These are phyloP conservation scores for Didymodactylos carnosus DNA, from an alignment of 2,888 invertebrate species.

Conservation along the genomic window DNA sequence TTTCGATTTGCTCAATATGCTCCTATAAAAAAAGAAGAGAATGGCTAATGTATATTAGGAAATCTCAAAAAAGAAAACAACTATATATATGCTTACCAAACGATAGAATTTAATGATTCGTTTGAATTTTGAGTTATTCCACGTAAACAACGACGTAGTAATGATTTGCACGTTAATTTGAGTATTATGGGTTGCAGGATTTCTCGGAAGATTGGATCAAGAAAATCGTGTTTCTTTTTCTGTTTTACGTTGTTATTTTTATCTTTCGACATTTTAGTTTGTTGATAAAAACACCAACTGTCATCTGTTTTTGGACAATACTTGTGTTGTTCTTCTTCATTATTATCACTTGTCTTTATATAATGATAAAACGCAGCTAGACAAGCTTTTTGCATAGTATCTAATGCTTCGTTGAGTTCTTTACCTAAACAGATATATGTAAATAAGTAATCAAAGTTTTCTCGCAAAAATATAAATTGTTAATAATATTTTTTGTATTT, in stretches of 20 bases:
- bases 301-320: neutral
- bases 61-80: neutral
- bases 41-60: neutral
- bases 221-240: neutral
- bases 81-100: neutral
- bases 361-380: no score
- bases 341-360: no score
- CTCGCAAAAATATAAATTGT: neutral
- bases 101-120: neutral
- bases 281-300: neutral
- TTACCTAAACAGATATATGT: neutral
- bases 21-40: neutral
- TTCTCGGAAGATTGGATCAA: neutral
- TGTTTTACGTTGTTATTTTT: neutral
- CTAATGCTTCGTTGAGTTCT: neutral
- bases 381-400: no score
- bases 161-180: neutral
- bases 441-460: neutral
- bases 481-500: neutral
- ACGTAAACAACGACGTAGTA: neutral
- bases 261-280: neutral
- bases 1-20: neutral
- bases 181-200: neutral
- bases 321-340: no score
- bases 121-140: neutral